Evolutionary conservation across 2,113 vertebrate species (phyloP).

Genomic region (Electrona antarctica): DNA sequence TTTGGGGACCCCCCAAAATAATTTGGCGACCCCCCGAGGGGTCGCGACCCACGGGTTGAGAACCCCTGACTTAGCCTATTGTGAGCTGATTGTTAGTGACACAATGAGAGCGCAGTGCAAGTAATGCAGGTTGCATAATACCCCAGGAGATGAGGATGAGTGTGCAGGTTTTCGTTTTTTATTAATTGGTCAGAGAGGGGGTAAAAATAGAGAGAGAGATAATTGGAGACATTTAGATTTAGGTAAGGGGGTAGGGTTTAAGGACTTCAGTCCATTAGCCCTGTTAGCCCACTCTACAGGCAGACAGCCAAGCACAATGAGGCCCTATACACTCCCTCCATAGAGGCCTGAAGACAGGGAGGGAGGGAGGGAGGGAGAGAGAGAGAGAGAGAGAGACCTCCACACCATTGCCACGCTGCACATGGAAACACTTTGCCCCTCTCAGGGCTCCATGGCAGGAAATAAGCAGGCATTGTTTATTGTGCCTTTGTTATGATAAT

Average conservation of each 20-base stretch:
- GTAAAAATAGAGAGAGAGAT: constrained; percentile 3
- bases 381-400: constrained; percentile 10
- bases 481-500: constrained; percentile 47
- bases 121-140: constrained; percentile 12
- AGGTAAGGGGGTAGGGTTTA: too few species aligned
- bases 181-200: background rate
- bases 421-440: constrained; percentile 70
- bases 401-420: constrained; percentile 43
- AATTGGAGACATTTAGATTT: background rate
- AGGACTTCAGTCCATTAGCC: background rate
- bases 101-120: constrained; percentile 18
- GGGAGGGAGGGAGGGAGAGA: constrained; percentile 8
- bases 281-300: constrained; percentile 23
- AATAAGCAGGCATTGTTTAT: constrained; percentile 70
- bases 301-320: constrained; percentile 53
- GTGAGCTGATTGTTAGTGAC: background rate
- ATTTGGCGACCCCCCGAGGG: too few species aligned
- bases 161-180: background rate
- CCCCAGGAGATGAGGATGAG: background rate
- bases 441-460: constrained; percentile 48
- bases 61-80: background rate
- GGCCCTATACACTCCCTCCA: constrained; percentile 25
- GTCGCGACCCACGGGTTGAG: too few species aligned
- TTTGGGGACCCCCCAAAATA: too few species aligned
- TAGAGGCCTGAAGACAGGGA: constrained; percentile 23